Evolutionary conservation across 2,113 vertebrate species (phyloP).

Genomic region (Dipodomys spectabilis): DNA sequence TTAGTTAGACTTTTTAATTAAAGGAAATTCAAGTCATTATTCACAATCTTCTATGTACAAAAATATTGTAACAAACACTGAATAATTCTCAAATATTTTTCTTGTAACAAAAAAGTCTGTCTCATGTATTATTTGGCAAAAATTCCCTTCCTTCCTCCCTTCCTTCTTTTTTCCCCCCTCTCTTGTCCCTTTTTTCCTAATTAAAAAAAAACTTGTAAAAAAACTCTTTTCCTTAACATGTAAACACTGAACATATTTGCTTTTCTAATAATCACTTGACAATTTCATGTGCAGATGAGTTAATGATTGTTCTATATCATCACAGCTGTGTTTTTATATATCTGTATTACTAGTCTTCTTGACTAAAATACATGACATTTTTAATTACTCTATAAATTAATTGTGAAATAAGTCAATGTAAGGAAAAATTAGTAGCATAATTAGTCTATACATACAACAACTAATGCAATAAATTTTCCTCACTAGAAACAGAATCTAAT

Average conservation of each 20-base stretch:
- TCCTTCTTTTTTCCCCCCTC: neutral
- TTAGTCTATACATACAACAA: neutral
- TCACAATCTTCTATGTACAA: neutral
- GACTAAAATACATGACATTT: neutral
- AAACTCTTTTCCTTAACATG: neutral
- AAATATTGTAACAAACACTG: neutral
- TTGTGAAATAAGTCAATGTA: neutral
- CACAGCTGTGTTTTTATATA: neutral
- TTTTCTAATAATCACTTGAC: neutral
- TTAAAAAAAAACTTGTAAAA: constrained; percentile 22
- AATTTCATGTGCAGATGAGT: constrained; percentile 20
- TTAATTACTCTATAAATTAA: constrained; percentile 1
- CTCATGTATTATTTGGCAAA: neutral
- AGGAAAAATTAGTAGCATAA: neutral
- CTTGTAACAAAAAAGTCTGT: neutral
- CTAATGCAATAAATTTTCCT: neutral
- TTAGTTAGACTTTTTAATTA: neutral
- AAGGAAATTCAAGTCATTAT: neutral
- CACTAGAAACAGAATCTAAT: neutral
- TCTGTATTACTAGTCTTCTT: neutral
- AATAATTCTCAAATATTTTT: neutral
- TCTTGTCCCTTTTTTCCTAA: neutral
- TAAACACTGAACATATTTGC: constrained; percentile 18
- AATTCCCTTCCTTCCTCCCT: neutral
- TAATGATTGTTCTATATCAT: neutral